phyloP scores from a whole-genome alignment of 2,797 vertebrate genomes.

The Tachyglossus aculeatus region DNA sequence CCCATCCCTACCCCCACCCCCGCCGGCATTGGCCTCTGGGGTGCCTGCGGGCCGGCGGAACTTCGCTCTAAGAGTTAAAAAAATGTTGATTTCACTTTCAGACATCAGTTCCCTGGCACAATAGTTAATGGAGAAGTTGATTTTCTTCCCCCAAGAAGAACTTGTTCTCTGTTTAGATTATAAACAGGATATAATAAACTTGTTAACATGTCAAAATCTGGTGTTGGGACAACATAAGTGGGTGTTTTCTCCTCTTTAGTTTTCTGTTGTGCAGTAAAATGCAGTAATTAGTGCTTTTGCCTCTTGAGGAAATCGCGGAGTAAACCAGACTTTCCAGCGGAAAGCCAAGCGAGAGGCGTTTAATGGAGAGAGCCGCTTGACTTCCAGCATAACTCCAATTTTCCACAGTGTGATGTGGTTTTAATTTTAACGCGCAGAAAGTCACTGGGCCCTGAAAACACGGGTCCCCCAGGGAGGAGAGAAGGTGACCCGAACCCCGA shows the following conservation, averaged over 20 bases:
- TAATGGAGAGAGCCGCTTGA: neutral
- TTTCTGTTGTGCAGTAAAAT: conserved; percentile 30
- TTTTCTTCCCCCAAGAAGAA: conserved; percentile 34
- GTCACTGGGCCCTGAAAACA: fast-evolving
- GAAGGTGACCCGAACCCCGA: neutral
- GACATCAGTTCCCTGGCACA: neutral
- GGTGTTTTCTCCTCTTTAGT: conserved; percentile 34
- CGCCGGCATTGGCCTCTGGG: no score
- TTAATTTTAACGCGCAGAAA: fast-evolving
- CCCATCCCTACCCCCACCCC: no score
- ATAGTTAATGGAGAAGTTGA: neutral
- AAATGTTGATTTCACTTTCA: neutral
- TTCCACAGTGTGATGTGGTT: neutral
- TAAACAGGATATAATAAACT: conserved; percentile 54
- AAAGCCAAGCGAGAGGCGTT: neutral
- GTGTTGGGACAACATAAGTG: conserved; percentile 33
- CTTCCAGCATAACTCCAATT: neutral
- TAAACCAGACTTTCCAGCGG: neutral
- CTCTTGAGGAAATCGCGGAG: conserved; percentile 23
- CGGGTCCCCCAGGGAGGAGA: neutral
- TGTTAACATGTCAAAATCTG: conserved; percentile 43
- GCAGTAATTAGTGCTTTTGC: conserved; percentile 17
- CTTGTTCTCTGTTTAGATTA: conserved; percentile 41
- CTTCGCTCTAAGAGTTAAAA: neutral
- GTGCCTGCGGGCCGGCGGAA: neutral